These are phyloP conservation scores for Aphelenchoides fujianensis DNA, from an alignment of 1,140 invertebrate genomes.

Conservation along the genomic window DNA sequence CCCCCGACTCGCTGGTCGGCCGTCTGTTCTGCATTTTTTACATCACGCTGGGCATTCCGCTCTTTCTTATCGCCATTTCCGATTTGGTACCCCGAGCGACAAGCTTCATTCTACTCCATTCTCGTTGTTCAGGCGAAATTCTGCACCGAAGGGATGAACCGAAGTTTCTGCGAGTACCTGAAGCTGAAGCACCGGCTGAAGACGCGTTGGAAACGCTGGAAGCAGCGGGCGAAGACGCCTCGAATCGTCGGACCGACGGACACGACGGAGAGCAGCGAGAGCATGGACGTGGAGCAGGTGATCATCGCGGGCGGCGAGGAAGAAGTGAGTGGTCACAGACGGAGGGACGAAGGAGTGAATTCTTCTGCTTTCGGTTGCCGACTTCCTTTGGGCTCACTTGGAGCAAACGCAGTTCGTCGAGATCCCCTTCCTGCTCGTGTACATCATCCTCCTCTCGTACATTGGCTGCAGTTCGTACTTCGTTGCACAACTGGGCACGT, in stretches of 20 bases:
- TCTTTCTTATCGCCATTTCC: conserved; percentile 59
- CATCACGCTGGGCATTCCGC: conserved; percentile 56
- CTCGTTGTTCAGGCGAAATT: conserved; percentile 57
- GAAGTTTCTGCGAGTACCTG: conserved; percentile 57
- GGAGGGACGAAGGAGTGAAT: conserved; percentile 3
- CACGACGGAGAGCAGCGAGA: conserved; percentile 22
- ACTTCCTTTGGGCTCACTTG: conserved; percentile 61
- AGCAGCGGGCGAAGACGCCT: conserved; percentile 3
- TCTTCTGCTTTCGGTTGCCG: conserved; percentile 40
- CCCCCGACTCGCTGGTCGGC: conserved; percentile 46
- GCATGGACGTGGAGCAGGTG: conserved; percentile 40
- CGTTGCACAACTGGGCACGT: conserved; percentile 54
- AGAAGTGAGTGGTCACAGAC: conserved; percentile 23
- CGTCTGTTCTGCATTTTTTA: conserved; percentile 60
- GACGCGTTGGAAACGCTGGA: conserved; percentile 43
- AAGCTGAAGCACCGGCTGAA: conserved; percentile 53
- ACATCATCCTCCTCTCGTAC: conserved; percentile 49
- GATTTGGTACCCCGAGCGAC: conserved; percentile 51
- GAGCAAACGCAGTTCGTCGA: conserved; percentile 50
- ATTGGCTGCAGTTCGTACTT: conserved; percentile 48
- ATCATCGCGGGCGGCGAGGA: conserved; percentile 58
- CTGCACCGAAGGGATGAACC: conserved; percentile 59
- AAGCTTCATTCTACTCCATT: conserved; percentile 21
- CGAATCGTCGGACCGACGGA: neutral
- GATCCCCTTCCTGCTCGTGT: conserved; percentile 54